Base-by-base conservation (phyloP, 2,113 vertebrate species). In the Lepidothrix coronata region DNA sequence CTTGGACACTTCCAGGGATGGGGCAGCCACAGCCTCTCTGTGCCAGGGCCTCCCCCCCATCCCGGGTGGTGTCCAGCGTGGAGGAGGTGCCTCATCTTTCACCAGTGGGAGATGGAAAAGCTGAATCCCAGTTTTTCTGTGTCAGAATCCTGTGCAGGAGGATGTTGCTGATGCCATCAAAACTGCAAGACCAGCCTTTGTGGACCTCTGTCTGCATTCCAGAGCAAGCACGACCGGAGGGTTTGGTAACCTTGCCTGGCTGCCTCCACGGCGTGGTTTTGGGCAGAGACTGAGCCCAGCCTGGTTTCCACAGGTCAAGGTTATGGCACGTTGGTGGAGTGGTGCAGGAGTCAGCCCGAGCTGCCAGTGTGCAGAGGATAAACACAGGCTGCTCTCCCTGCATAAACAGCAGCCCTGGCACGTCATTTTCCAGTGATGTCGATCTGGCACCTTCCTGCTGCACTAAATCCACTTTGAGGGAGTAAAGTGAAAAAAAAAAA, bases 381-480 rank as follows among this genome's bases (percentile, higher is more conserved):
- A 92, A 92, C 80, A 92, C 71, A 37, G 91, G 59, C 92, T 63
- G 80, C 91, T 91, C 88, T 13, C 76, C 74, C 5, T 9, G 96
- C 94, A 78, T 71, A 73, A 97, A 67, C 88, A 95, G 95, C 93
- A 91, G 95, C 88, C 35, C 85, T 66, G 96, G 89, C 95, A 82
- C 55, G 35, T 58, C 89, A 85, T 89, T 98, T 97, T 97, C 97
- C 96, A 97, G 86, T 91, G 96, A 95, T 93, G 96, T 88, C 52
- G 7, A 41, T 76, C 76, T 97, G 96, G 94, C 95, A 90, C 92
- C 91, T 96, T 95, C 25, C 81, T 61, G 52, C 82, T 91, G 77
- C 90, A 30, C 49, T 85, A 77, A 95, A 95, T 65, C 79, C 89
- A 39, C 86, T 84, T 80, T 25, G 52, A 95, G 94, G 85, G 49